Evolutionary conservation across 2,113 vertebrate genomes (phyloP).

Genomic region (Prochilodus magdalenae): DNA sequence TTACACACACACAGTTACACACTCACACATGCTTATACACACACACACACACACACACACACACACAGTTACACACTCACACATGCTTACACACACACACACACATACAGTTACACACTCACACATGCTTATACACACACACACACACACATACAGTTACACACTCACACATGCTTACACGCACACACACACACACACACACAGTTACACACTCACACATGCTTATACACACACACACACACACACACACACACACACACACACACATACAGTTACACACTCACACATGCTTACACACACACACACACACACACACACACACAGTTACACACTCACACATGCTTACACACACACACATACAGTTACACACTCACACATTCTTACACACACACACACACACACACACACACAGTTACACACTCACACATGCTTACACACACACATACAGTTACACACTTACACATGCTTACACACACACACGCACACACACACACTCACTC

Average conservation of each 20-base stretch:
- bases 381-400: constrained; percentile 11
- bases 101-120: too few species aligned
- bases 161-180: constrained; percentile 15
- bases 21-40: too few species aligned
- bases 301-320: constrained; percentile 1
- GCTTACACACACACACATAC: constrained; percentile 15
- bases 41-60: constrained; percentile 12
- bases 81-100: constrained; percentile 19
- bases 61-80: constrained; percentile 2
- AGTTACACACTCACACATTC: not conserved
- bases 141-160: constrained; percentile 12
- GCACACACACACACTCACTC: constrained; percentile 7
- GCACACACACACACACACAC: constrained; percentile 12
- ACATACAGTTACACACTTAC: too few species aligned
- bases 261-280: too few species aligned
- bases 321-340: constrained; percentile 16
- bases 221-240: constrained; percentile 13
- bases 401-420: not conserved
- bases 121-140: not conserved
- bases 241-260: constrained; percentile 9
- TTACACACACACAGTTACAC: constrained; percentile 7
- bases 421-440: constrained; percentile 11
- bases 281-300: too few species aligned
- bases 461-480: too few species aligned
- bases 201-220: constrained; percentile 16